Evolutionary conservation across 2,797 vertebrate genomes (phyloP), one percentile per base, ranked within the genome.

Genomic region (Pempheris klunzingeri): DNA sequence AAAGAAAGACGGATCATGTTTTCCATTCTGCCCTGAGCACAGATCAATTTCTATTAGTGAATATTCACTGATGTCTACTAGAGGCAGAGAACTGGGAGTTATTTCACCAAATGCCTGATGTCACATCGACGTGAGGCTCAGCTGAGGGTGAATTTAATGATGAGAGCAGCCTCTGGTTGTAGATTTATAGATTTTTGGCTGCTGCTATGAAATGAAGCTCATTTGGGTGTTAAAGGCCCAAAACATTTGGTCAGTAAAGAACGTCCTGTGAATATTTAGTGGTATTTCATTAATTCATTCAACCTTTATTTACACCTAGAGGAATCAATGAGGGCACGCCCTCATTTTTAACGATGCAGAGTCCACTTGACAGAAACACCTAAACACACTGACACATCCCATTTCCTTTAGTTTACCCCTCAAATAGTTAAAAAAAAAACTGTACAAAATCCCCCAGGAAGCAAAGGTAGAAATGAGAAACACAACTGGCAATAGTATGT

Each of bases 41-140:
- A 53, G 44, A 86, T 88, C 80, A 60, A 64, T 83, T 85, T 77
- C 58, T 68, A 74, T 81, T 50, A 80, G 67, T 30, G 46, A 54
- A 77, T 55, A 63, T 76, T 77, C 57, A 55, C 57, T 81, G 61
- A 63, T 49, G 57, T 81, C 69, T 14, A 38, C 46, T 5, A 28
- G 39, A 80, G 64, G 22, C 71, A 71, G 62, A 64, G 24, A 53
- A 60, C 13, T 0, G 26, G 44, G 64, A 82, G 66, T 74, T 44
- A 61, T 63, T 53, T 65, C 32, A 43, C 28, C 34, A 36, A 62
- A 60, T 34, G 68, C 22, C 53, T 41, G 53, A 71, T 63, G 73
- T 61, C 30, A 65, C 68, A 78, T 80, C 4, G 14, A 78, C 57
- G 67, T 66, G 54, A 79, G 28, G 54, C 53, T 58, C 28, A 1